Evolutionary conservation across 2,797 vertebrate species (phyloP), one percentile per base, ranked within the genome.

Genomic region (Streptopelia turtur): DNA sequence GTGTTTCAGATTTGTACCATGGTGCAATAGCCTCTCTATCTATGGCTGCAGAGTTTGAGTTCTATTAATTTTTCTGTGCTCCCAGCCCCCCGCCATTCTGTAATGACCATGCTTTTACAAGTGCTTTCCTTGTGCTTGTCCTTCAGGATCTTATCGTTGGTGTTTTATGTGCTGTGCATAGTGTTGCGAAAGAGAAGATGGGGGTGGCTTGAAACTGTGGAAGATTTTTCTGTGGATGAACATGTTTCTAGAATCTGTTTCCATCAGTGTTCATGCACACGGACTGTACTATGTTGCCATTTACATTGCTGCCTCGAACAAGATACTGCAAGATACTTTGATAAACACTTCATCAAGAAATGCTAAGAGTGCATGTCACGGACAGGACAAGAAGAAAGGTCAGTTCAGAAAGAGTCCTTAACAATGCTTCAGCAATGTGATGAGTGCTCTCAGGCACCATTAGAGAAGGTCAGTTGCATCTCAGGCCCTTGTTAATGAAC

Each of bases 211-310:
- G 56, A 39, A 79, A 60, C 8, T 25, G 52, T 35, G 50, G 10
- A 68, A 69, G 33, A 24, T 69, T 64, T 81, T 79, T 66, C 31
- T 76, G 4, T 65, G 21, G 70, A 52, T 76, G 65, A 92, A 56
- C 37, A n/a, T 2, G 3, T 70, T 80, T 78, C 27, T 64, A 63
- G 82, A 89, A 57, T 71, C 37, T 64, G 4, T 65, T 83, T 87
- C 45, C 12, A 18, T 37, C 12, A 27, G 25, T 66, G 65, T 39
- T 83, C 57, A 45, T 70, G 60, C 30, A 27, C n/a, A 63, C 71
- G 63, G 60, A 13, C 70, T 84, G 60, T 93, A 47, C 75, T 87
- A 18, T 64, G 63, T 70, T 89, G 87, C 84, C 64, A 56, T 49
- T 70, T 89, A 56, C 5, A 0, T 49, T 76, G 53, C 70, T 87